Evolutionary conservation across 1,140 invertebrate genomes (phyloP).

Genomic region (Drosophila sechellia): DNA sequence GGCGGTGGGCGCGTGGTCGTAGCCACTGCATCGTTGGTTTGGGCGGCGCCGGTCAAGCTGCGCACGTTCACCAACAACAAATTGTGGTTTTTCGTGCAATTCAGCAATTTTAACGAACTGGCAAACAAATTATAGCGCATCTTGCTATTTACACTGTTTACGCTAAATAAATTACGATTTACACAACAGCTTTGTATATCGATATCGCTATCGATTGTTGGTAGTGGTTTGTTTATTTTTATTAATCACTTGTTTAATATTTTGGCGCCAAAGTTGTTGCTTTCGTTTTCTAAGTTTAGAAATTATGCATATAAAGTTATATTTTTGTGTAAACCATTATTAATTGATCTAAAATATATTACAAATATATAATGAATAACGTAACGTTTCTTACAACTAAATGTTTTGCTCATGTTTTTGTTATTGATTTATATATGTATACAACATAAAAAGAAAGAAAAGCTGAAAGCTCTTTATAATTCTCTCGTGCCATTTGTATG

Average conservation of each 20-base stretch:
- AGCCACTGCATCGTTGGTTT: constrained; percentile 14
- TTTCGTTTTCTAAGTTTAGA: neutral
- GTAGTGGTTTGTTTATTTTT: neutral
- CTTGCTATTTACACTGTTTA: constrained; percentile 3
- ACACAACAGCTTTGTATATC: neutral
- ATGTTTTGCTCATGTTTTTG: neutral
- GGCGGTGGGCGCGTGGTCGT: neutral
- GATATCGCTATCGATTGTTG: neutral
- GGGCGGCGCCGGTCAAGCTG: constrained; percentile 24
- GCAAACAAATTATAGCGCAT: constrained; percentile 53
- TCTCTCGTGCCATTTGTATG: neutral
- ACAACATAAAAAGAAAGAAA: no score
- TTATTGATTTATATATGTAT: neutral
- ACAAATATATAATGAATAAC: no score
- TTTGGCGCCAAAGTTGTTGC: neutral
- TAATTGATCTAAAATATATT: no score
- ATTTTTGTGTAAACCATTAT: no score
- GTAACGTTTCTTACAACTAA: neutral
- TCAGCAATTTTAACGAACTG: constrained; percentile 44
- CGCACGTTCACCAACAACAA: constrained; percentile 32
- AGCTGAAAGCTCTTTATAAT: no score
- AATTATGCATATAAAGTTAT: neutral
- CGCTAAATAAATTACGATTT: neutral
- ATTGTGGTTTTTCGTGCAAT: constrained; percentile 23
- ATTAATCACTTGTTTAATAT: no score